Evolutionary conservation across 2,113 vertebrate genomes (phyloP).

Genomic region (Salvelinus fontinalis): DNA sequence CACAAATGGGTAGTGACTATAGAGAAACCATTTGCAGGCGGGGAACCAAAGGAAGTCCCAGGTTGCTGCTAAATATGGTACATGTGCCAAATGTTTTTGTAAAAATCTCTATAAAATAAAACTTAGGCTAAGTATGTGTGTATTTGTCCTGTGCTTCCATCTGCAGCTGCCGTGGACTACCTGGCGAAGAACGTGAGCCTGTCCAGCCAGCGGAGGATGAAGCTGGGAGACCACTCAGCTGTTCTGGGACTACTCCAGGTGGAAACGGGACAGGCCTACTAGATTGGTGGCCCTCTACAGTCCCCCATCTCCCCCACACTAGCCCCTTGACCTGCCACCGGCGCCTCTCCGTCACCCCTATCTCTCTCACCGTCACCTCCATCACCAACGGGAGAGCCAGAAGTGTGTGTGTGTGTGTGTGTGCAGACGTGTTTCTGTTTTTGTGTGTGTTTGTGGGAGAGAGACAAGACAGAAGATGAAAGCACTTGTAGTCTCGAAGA

Average conservation of each 20-base stretch:
- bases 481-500: slow-evolving; percentile 12
- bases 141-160: slow-evolving; percentile 9
- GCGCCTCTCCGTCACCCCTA: slow-evolving; percentile 45
- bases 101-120: not conserved
- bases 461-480: slow-evolving; percentile 2
- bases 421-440: not conserved
- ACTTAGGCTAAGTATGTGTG: not conserved
- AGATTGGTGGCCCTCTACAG: slow-evolving; percentile 40
- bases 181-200: slow-evolving; percentile 96
- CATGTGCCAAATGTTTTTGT: not conserved
- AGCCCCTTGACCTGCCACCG: slow-evolving; percentile 47
- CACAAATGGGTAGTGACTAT: not conserved
- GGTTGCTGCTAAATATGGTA: not conserved
- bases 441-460: slow-evolving; percentile 2
- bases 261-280: slow-evolving; percentile 96
- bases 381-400: slow-evolving; percentile 8
- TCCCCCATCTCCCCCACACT: slow-evolving; percentile 8
- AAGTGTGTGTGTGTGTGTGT: not conserved
- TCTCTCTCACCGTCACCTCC: slow-evolving; percentile 14
- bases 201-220: slow-evolving; percentile 93
- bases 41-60: not conserved
- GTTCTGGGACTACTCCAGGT: slow-evolving; percentile 95
- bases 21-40: not conserved
- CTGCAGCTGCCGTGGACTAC: slow-evolving; percentile 91
- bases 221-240: slow-evolving; percentile 91